Evolutionary conservation across 1,140 invertebrate genomes (phyloP).

Genomic region (Spodoptera frugiperda): DNA sequence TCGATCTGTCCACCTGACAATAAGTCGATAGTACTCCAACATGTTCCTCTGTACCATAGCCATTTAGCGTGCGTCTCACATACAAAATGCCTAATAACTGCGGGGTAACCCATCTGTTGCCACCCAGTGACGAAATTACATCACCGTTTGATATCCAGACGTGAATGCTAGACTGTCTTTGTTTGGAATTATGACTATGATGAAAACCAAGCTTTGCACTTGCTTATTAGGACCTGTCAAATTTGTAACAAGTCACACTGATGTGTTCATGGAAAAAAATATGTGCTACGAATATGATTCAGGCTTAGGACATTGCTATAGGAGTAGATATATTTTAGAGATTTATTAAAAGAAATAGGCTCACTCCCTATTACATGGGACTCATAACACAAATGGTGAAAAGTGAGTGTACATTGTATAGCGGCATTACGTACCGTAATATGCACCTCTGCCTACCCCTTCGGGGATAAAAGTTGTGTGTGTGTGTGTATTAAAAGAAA

Average conservation of each 20-base stretch:
- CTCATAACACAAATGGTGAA: too few relatives aligned
- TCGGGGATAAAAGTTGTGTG: too few relatives aligned
- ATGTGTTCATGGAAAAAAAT: too few relatives aligned
- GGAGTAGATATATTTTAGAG: too few relatives aligned
- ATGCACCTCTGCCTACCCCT: too few relatives aligned
- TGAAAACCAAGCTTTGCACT: not conserved
- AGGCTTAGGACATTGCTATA: not conserved
- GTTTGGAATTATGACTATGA: not conserved
- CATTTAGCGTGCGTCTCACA: constrained; percentile 69
- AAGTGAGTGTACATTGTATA: too few relatives aligned
- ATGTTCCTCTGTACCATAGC: constrained; percentile 46
- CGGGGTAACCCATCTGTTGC: constrained; percentile 52
- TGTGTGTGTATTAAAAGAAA: too few relatives aligned
- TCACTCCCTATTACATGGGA: too few relatives aligned
- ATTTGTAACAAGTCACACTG: not conserved
- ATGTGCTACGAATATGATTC: not conserved
- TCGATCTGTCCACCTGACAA: too few relatives aligned
- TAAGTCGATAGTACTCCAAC: not conserved
- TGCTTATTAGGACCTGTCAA: not conserved
- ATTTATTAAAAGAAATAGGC: too few relatives aligned
- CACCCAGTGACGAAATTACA: constrained; percentile 56
- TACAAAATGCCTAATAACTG: constrained; percentile 74
- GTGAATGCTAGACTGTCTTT: constrained; percentile 54
- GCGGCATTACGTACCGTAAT: too few relatives aligned
- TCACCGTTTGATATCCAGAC: constrained; percentile 64